Percentiles rank a stretch among this genome's conserved stretches.
These are phyloP conservation scores for Empidonax alnorum DNA, from an alignment of 2,113 vertebrate species.

Conservation along the genomic window DNA sequence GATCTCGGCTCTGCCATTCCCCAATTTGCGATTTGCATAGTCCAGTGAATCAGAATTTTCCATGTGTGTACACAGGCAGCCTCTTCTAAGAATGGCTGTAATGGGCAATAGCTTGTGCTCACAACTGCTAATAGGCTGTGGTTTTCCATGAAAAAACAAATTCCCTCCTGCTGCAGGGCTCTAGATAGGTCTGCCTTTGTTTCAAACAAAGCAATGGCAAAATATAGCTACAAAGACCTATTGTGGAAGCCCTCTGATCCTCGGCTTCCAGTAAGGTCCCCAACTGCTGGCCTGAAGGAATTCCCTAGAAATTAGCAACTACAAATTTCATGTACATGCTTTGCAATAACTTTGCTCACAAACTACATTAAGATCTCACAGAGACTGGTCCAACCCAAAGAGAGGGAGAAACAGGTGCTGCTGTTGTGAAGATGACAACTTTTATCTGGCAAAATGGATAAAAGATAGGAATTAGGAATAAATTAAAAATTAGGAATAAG, in stretches of 20 bases:
- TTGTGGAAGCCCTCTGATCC: background rate
- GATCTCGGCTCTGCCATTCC: background rate
- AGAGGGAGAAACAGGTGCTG: background rate
- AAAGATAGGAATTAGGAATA: background rate
- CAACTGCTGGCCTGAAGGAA: background rate
- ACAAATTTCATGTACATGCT: background rate
- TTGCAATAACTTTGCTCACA: background rate
- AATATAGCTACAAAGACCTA: background rate
- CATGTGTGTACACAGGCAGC: background rate
- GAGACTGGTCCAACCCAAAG: background rate
- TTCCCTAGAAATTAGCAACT: background rate
- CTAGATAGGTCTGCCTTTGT: background rate
- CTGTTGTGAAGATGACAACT: background rate
- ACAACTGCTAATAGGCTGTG: conserved; percentile 5
- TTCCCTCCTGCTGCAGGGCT: background rate
- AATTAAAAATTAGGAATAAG: background rate
- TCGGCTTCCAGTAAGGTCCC: background rate
- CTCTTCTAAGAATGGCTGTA: background rate
- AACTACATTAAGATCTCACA: background rate
- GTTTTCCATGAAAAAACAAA: conserved; percentile 38
- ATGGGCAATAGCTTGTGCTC: conserved; percentile 28
- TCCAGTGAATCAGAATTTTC: background rate
- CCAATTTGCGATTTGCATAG: background rate
- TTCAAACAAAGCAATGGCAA: background rate
- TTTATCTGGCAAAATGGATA: background rate